Evolutionary conservation across 2,113 vertebrate genomes (phyloP).

Genomic region (Trichomycterus rosablanca): DNA sequence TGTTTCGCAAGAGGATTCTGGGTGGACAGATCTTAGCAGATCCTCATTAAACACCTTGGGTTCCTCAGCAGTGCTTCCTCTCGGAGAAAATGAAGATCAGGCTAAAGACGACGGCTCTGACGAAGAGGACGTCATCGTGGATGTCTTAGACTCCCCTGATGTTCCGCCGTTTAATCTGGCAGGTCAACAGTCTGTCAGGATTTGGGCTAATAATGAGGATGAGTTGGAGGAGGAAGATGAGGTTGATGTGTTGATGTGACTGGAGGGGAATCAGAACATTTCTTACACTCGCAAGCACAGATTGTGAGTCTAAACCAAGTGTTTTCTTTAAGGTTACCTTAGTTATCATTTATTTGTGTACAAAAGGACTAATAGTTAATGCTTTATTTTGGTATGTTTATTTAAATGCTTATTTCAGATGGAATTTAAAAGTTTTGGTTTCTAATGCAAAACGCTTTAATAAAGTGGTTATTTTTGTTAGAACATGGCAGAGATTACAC

Average conservation of each 20-base stretch:
- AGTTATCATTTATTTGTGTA: too few relatives aligned
- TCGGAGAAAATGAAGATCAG: too few relatives aligned
- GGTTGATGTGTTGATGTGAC: constrained; percentile 50
- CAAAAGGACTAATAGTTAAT: too few relatives aligned
- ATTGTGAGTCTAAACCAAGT: background rate
- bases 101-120: constrained; percentile 49
- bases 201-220: constrained; percentile 47
- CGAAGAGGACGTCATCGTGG: constrained; percentile 52
- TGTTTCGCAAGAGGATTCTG: too few relatives aligned
- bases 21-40: background rate
- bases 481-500: too few relatives aligned
- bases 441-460: too few relatives aligned
- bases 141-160: constrained; percentile 51
- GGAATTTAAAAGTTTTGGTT: too few relatives aligned
- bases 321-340: too few relatives aligned
- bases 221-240: constrained; percentile 54
- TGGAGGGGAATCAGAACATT: constrained; percentile 49
- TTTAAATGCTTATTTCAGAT: too few relatives aligned
- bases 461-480: too few relatives aligned
- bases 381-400: too few relatives aligned
- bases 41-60: background rate
- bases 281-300: background rate
- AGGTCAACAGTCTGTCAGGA: background rate
- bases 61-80: background rate
- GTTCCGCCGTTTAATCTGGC: background rate